Percentiles rank a stretch among this genome's conserved stretches.
These are phyloP conservation scores for Ibidorhyncha struthersii DNA, from an alignment of 2,113 vertebrate species.

Conservation along the genomic window DNA sequence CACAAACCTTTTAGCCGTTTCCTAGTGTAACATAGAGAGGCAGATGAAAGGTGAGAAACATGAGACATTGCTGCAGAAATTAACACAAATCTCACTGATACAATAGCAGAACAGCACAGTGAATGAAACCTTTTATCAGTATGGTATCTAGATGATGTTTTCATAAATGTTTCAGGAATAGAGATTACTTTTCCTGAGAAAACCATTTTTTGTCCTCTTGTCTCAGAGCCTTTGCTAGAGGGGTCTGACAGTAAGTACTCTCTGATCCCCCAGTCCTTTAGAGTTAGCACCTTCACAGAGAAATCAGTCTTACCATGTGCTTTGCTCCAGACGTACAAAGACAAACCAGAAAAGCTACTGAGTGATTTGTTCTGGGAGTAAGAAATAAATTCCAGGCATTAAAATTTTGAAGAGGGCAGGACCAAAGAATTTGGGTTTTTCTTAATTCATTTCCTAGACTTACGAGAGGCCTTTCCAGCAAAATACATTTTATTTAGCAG, in stretches of 20 bases:
- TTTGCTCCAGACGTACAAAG: neutral
- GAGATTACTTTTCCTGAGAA: neutral
- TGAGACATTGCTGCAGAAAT: neutral
- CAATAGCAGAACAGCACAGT: neutral
- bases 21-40: neutral
- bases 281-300: neutral
- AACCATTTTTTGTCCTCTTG: neutral
- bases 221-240: neutral
- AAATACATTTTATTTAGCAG: neutral
- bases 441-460: neutral
- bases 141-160: neutral
- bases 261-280: neutral
- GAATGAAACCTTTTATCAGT: neutral
- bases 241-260: neutral
- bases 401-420: neutral
- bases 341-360: neutral
- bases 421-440: neutral
- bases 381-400: neutral
- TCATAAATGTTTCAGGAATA: neutral
- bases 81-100: rapidly evolving
- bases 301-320: neutral
- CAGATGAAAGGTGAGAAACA: neutral
- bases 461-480: neutral
- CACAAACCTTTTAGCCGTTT: neutral
- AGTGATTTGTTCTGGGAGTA: neutral